phyloP scores from a whole-genome alignment of 2,113 vertebrate species.

The Synchiropus splendidus region DNA sequence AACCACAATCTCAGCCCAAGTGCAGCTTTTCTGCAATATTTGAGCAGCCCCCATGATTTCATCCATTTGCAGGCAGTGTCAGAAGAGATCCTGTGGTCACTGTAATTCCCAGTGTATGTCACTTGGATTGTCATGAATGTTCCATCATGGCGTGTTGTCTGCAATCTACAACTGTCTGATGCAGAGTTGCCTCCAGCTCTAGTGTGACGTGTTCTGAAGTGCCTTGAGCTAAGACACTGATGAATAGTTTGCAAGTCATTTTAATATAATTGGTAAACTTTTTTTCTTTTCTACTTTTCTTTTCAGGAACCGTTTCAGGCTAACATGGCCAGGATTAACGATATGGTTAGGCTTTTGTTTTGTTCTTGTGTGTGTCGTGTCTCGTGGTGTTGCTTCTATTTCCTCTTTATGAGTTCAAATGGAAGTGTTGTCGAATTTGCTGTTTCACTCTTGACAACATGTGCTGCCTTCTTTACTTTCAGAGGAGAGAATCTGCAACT shows the following conservation, averaged over 20 bases:
- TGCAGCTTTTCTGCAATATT: too few species aligned
- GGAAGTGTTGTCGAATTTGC: slow-evolving; percentile 61
- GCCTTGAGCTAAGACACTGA: slow-evolving; percentile 36
- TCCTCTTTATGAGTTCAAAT: slow-evolving; percentile 69
- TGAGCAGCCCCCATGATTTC: too few species aligned
- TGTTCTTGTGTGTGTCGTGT: slow-evolving; percentile 68
- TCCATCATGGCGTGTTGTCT: slow-evolving; percentile 35
- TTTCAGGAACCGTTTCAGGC: slow-evolving; percentile 70
- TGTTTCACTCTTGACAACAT: slow-evolving; percentile 39
- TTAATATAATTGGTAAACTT: slow-evolving; percentile 65
- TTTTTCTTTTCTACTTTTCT: slow-evolving; percentile 70
- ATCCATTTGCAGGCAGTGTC: too few species aligned
- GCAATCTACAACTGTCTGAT: slow-evolving; percentile 43
- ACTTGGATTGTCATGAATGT: slow-evolving; percentile 20
- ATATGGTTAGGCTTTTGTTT: slow-evolving; percentile 70
- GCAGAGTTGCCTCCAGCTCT: slow-evolving; percentile 33
- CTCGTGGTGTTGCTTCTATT: slow-evolving; percentile 69
- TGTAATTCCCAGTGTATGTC: too few species aligned
- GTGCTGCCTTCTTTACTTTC: slow-evolving; percentile 48
- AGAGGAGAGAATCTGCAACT: slow-evolving; percentile 88
- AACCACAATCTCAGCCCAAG: too few species aligned
- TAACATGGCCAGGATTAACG: slow-evolving; percentile 69
- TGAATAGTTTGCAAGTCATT: slow-evolving; percentile 57
- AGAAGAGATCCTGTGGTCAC: too few species aligned
- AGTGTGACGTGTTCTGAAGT: slow-evolving; percentile 38